Base-by-base conservation (phyloP, 2,113 vertebrate species). In the Triplophysa dalaica region DNA sequence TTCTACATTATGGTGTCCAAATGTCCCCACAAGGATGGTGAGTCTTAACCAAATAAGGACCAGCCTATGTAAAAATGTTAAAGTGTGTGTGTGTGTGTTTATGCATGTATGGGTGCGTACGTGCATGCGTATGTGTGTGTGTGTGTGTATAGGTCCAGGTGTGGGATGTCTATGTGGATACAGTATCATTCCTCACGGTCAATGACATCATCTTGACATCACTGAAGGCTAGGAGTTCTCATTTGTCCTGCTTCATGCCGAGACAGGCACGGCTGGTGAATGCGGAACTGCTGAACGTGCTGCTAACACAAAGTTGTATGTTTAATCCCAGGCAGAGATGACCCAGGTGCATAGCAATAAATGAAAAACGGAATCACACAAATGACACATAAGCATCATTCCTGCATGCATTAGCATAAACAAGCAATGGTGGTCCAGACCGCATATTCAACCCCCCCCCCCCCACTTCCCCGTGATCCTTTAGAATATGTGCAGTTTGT, bases 151-250 rank as follows among this genome's bases (percentile, higher is more conserved):
- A 62, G 8, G 75, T 76, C 82, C 85, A 82, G 81, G 77, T 87
- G 85, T 74, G 82, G 74, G 75, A 79, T n/a, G 58, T 66, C 45
- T 67, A 43, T 78, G 61, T 45, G 60, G 38, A 70, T 74, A 78
- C 83, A 86, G 87, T 85, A 84, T 90, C 88, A 89, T 87, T 81
- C 75, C 82, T 88, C 81, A 86, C 43, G 54, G 65, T 66, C 41
- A 81, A 52, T 88, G 82, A 89, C 84, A 86, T 87, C 85, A 84
- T 89, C 83, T 81, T 83, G 33, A 72, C 45, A 74, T 74, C 76
- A 79, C 65, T 79, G n/a, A 68, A 81, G 43, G 85, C 81, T 70
- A 16, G 64, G 80, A 87, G 87, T 85, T 88, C 86, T 84, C 84
- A 79, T 85, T 85, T 83, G 88, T 85, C 84, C 26, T 50, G 24